These are phyloP conservation scores for Caenorhabditis zanzibari DNA, from an alignment of 2,888 invertebrate genomes.

Conservation along the genomic window DNA sequence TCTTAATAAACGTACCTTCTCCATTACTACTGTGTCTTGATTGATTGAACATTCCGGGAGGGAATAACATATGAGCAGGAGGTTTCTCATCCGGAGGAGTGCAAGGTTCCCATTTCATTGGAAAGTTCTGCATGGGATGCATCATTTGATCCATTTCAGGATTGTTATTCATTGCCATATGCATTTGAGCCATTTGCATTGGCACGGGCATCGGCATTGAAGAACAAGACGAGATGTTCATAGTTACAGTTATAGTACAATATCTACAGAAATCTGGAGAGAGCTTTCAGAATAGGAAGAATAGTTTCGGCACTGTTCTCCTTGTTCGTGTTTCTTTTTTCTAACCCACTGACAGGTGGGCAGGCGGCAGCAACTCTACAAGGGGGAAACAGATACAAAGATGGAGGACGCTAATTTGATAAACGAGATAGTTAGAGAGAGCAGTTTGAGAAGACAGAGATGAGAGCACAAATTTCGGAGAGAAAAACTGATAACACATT, in stretches of 20 bases:
- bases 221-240: slow-evolving; percentile 16
- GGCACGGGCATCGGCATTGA: slow-evolving; percentile 44
- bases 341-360: slow-evolving; percentile 48
- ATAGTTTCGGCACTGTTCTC: slow-evolving; percentile 49
- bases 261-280: slow-evolving; percentile 43
- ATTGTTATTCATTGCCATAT: slow-evolving; percentile 27
- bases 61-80: slow-evolving; percentile 38
- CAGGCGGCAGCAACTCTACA: slow-evolving; percentile 62
- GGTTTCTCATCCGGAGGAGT: slow-evolving; percentile 65
- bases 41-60: slow-evolving; percentile 52
- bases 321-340: slow-evolving; percentile 35
- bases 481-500: slow-evolving; percentile 56
- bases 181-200: slow-evolving; percentile 23
- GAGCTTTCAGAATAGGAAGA: slow-evolving; percentile 2
- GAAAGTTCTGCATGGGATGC: slow-evolving; percentile 30
- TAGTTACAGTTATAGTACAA: slow-evolving; percentile 52
- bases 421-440: slow-evolving; percentile 53
- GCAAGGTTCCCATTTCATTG: slow-evolving; percentile 60
- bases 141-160: slow-evolving; percentile 45
- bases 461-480: slow-evolving; percentile 54
- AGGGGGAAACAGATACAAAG: slow-evolving; percentile 33
- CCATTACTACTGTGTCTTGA: slow-evolving; percentile 46
- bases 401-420: slow-evolving; percentile 61
- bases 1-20: slow-evolving; percentile 19
- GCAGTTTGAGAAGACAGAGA: slow-evolving; percentile 46